Conservation (phyloP, 2,113 vertebrate genomes). For the Trochalopteron elliotii region DNA sequence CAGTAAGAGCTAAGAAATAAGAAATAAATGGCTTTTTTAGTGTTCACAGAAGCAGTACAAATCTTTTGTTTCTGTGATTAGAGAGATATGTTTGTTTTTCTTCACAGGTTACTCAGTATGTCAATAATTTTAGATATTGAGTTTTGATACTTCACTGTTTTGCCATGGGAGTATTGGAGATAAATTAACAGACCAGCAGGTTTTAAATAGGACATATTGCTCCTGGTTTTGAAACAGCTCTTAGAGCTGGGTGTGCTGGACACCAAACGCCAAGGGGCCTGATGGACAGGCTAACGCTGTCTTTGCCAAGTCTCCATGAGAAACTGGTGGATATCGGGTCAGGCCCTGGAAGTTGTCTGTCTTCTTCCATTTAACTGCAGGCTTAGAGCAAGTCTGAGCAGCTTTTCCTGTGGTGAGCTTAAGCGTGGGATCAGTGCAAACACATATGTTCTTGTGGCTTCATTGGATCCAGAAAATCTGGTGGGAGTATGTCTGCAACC, state of each 20-base stretch:
- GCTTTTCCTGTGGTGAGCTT: conserved; percentile 8
- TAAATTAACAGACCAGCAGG: background rate
- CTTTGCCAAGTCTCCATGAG: background rate
- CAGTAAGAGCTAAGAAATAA: background rate
- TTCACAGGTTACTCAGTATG: background rate
- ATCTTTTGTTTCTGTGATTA: background rate
- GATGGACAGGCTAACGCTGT: background rate
- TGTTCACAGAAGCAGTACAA: background rate
- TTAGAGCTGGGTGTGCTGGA: background rate
- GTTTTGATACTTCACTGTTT: background rate
- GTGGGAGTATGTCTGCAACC: background rate
- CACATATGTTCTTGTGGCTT: conserved; percentile 10
- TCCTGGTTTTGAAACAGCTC: background rate
- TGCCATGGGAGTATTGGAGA: background rate
- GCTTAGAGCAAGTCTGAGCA: conserved; percentile 21
- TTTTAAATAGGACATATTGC: background rate
- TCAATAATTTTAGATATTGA: background rate
- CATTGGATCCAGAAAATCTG: background rate
- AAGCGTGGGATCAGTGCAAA: background rate
- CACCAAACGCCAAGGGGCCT: rapidly evolving
- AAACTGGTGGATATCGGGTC: background rate
- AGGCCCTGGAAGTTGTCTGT: background rate
- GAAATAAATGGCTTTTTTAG: background rate
- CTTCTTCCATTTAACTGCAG: conserved; percentile 1
- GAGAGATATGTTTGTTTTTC: background rate